Conservation (phyloP, 2,797 vertebrate species). For the Saxicola maurus region DNA sequence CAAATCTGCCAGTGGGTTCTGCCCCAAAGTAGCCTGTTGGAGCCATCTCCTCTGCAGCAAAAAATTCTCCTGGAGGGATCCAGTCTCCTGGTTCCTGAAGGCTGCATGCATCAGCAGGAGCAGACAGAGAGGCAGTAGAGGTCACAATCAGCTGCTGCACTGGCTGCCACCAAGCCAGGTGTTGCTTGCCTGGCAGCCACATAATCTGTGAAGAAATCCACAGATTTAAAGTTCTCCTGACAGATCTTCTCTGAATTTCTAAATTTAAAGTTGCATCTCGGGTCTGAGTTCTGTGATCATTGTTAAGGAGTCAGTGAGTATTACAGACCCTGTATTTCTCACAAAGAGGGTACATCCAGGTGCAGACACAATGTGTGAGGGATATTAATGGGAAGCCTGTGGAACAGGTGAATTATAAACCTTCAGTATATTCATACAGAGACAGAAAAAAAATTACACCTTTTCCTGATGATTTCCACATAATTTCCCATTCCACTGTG, state of each 20-base stretch:
- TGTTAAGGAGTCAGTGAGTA: not conserved
- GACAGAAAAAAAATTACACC: not conserved
- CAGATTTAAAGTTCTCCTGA: not conserved
- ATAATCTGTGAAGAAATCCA: not conserved
- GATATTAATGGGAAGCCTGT: not conserved
- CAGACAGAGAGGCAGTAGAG: not conserved
- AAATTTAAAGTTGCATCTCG: not conserved
- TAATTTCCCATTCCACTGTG: slow-evolving; percentile 27
- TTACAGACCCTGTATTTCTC: not conserved
- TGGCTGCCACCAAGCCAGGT: not conserved
- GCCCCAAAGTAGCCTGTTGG: not conserved
- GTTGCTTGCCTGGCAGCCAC: not conserved
- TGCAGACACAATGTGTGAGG: not conserved
- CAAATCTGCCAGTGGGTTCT: not conserved
- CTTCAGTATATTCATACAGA: not conserved
- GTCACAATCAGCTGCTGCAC: not conserved
- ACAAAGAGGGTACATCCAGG: not conserved
- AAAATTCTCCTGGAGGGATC: not conserved
- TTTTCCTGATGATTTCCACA: not conserved
- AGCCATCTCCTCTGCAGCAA: not conserved
- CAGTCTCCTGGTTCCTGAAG: not conserved
- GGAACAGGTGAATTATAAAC: not conserved
- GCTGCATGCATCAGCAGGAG: accelerated
- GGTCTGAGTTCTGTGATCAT: not conserved
- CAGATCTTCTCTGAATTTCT: not conserved